Percentiles rank a stretch among this genome's conserved stretches.
Conservation (phyloP, 2,888 invertebrate genomes). For the Idaea straminata region DNA sequence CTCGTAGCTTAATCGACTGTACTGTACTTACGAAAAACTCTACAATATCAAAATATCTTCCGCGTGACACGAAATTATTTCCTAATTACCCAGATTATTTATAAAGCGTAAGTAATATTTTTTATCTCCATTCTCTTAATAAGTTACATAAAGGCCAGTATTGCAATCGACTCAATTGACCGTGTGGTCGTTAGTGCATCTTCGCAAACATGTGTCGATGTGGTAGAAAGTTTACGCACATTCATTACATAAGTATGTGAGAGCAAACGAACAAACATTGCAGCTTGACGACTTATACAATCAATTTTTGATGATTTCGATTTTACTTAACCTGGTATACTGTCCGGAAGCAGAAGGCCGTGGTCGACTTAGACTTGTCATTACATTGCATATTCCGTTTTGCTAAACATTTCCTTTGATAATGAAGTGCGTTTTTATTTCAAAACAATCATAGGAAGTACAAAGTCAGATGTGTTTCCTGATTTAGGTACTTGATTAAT, state of each 20-base stretch:
- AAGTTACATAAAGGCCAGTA: not conserved
- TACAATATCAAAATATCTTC: not conserved
- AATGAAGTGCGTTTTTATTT: not conserved
- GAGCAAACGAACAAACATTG: constrained; percentile 38
- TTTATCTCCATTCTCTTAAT: not conserved
- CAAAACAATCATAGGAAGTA: not conserved
- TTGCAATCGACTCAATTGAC: constrained; percentile 9
- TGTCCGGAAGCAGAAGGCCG: not conserved
- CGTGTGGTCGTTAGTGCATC: constrained; percentile 25
- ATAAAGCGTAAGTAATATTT: not conserved
- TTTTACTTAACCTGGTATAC: constrained; percentile 9
- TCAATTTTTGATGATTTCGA: constrained; percentile 29
- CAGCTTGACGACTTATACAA: constrained; percentile 42
- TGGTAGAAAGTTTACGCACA: constrained; percentile 34
- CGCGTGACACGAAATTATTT: not conserved
- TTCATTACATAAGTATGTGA: constrained; percentile 33
- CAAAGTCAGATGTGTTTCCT: not conserved
- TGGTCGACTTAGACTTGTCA: not conserved
- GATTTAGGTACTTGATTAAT: not conserved
- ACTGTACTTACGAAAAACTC: not conserved
- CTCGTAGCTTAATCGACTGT: too few species aligned
- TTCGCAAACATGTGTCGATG: constrained; percentile 23
- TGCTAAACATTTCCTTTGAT: not conserved
- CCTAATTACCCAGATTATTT: not conserved
- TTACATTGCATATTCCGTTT: not conserved